Evolutionary conservation across 2,888 invertebrate species (phyloP), one percentile per base, ranked within the genome.

Genomic region (Junonia oenone): DNA sequence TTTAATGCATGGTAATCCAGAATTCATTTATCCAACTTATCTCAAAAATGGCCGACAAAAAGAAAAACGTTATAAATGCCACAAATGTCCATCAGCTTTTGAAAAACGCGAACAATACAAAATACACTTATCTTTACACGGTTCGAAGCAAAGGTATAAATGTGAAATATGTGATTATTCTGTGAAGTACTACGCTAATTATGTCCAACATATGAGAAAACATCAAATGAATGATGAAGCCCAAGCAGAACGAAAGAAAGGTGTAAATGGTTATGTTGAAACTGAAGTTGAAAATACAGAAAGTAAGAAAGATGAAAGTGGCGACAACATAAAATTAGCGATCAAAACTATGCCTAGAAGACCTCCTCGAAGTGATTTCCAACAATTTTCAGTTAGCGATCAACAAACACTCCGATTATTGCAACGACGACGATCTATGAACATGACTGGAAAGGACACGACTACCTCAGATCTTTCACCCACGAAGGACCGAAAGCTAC

Each of bases 111-210:
- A 95, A 68, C 96, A 97, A 76, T 97, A 95, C 78, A 94, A 95
- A 77, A 93, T 95, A 22, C 97, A 97, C 80, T 81, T 95, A 65
- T 94, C 94, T 14, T 83, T 97, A 43, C 97, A 97, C 73, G 97
- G 97, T 2, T 94, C 96, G 0, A 94, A 94, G 68, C 96, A 96
- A 77, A 92, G 94, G 59, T 97, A 95, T 76, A 94, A 93, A 66
- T 97, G 97, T 83, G 94, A 95, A 67, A 90, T 93, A 40, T 97
- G 97, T 79, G 97, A 97, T 82, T 97, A 97, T 80, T 95, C 96
- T 1, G 97, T 97, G 0, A 95, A 96, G 68, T 96, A 96, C 76
- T 95, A 95, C 68, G 96, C 96, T 1, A 95, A 96, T 75, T 95
- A 95, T 67, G 93, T 94, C 33, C 96, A 96, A 74, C 97, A 97